phyloP scores from a whole-genome alignment of 2,888 invertebrate genomes.

The Spilarctia lutea region DNA sequence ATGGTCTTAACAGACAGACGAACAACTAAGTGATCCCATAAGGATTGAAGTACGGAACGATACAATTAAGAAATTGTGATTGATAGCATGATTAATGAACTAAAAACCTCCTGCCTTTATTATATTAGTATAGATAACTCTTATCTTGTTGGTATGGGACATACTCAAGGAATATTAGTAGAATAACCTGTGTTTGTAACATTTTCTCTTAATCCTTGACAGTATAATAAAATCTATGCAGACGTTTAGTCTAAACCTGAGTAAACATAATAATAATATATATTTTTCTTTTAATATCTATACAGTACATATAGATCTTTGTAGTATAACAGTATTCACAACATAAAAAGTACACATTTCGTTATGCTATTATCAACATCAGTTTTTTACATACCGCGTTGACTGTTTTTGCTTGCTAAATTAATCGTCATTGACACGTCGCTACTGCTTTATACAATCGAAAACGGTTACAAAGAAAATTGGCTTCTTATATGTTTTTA shows the following conservation, averaged over 20 bases:
- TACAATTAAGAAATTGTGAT: not conserved
- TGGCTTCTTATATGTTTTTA: not conserved
- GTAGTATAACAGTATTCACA: not conserved
- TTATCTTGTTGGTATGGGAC: not conserved
- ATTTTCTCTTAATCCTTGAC: not conserved
- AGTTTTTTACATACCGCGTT: not conserved
- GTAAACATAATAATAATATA: not conserved
- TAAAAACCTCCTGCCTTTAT: not conserved
- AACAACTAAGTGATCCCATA: too few species aligned
- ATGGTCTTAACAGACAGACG: too few species aligned
- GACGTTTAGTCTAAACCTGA: not conserved
- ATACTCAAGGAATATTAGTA: not conserved
- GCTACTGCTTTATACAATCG: not conserved
- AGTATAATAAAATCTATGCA: not conserved
- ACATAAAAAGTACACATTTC: not conserved
- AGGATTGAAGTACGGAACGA: too few species aligned
- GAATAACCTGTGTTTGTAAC: not conserved
- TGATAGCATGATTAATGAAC: not conserved
- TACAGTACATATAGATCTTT: not conserved
- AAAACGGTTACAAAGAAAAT: not conserved
- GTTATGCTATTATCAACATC: not conserved
- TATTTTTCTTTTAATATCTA: not conserved
- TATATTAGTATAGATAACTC: not conserved
- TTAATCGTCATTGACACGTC: not conserved
- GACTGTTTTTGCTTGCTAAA: not conserved